Evolutionary conservation across 1,140 invertebrate species (phyloP).

Genomic region (Cephus cinctus): DNA sequence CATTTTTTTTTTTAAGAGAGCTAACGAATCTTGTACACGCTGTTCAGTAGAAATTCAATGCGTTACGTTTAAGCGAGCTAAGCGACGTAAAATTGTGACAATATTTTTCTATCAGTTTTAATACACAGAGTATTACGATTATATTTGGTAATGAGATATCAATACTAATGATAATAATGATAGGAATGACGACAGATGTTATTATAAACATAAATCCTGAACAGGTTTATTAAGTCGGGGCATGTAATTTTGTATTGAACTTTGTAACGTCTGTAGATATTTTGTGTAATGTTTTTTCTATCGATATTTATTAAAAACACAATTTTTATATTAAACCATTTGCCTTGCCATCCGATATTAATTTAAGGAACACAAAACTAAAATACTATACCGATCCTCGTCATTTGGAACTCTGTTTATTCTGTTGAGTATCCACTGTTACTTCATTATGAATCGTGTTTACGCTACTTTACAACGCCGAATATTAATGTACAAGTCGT

Average conservation of each 20-base stretch:
- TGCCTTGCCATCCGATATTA: not conserved
- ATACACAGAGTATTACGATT: slow-evolving; percentile 42
- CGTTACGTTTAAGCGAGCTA: slow-evolving; percentile 16
- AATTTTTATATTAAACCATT: slow-evolving; percentile 46
- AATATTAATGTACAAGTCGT: too few species aligned
- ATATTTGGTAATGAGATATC: slow-evolving; percentile 38
- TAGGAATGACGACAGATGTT: slow-evolving; percentile 16
- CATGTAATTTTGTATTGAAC: slow-evolving; percentile 49
- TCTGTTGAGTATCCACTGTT: too few species aligned
- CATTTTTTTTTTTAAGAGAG: slow-evolving; percentile 1
- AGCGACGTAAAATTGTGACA: slow-evolving; percentile 29
- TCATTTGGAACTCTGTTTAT: too few species aligned
- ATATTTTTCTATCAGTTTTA: slow-evolving; percentile 45
- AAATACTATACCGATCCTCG: too few species aligned
- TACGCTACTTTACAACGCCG: too few species aligned
- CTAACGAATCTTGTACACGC: not conserved
- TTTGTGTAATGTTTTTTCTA: slow-evolving; percentile 50
- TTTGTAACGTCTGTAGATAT: slow-evolving; percentile 51
- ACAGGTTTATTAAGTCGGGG: slow-evolving; percentile 26
- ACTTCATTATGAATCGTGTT: too few species aligned
- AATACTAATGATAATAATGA: slow-evolving; percentile 20
- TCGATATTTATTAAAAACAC: slow-evolving; percentile 51
- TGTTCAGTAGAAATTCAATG: slow-evolving; percentile 13
- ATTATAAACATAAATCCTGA: slow-evolving; percentile 29
- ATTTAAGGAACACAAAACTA: too few species aligned